Evolutionary conservation across 2,888 invertebrate genomes (phyloP), one percentile per base, ranked within the genome.

Genomic region (Temnothorax unifasciatus): DNA sequence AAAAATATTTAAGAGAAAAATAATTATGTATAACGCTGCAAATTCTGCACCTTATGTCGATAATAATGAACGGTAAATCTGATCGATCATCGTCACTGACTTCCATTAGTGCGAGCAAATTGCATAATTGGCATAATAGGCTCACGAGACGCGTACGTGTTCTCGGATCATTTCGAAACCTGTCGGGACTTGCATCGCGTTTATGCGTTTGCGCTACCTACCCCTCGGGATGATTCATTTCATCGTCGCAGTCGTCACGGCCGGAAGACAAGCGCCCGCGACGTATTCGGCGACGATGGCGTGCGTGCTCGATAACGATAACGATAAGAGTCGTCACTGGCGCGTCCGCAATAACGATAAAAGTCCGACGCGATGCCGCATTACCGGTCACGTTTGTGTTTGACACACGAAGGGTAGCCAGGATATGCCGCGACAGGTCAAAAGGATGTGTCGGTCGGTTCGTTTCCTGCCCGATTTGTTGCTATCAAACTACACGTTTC

Each of bases 261-360:
- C 63, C 34, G 74, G 41, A 64, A 82, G 74, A 74, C 44, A 74
- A 74, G 52, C 38, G n/a, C 21, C 47, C 61, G 71, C 25, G 50
- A 63, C 73, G 63, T 64, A 75, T 50, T 82, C 63, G 73, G 25
- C n/a, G 47, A 44, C 47, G 54, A n/a, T 44, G 38, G 54, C 64
- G 81, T 89, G 89, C 88, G 88, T 89, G 89, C 61, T 66, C 63
- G 77, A 77, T 83, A 68, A 86, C 89, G 89, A 83, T 89, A 87
- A 89, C 73, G 88, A 89, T 88, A 88, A 87, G 86, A 81, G 76
- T 81, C 44, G 38, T 57, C 59, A 61, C 52, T 34, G 64, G 64
- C 74, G 82, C 77, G 77, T 66, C 77, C 41, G 54, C 44, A 68
- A 77, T 68, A 68, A 68, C n/a, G 68, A 77, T 77, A 57, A 77